These are phyloP conservation scores for Ptyas mucosa DNA, from an alignment of 2,113 vertebrate genomes.

Conservation along the genomic window DNA sequence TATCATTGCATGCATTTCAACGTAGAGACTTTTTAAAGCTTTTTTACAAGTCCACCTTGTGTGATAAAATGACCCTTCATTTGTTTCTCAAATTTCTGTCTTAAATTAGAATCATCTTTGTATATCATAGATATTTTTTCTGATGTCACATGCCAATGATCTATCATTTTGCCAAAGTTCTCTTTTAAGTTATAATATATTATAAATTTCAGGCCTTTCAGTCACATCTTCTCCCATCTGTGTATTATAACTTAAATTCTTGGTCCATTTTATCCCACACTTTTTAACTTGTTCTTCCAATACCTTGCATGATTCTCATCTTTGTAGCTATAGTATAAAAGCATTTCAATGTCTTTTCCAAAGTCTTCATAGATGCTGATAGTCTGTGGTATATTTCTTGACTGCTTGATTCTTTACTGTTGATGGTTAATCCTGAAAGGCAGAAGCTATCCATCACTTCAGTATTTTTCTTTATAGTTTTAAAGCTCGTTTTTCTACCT, in stretches of 20 bases:
- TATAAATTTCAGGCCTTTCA: background rate
- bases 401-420: background rate
- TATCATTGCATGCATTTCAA: background rate
- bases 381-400: background rate
- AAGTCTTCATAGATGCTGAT: background rate
- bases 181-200: background rate
- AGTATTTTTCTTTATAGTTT: background rate
- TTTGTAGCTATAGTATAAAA: background rate
- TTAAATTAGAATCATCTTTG: background rate
- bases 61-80: background rate
- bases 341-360: background rate
- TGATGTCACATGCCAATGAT: background rate
- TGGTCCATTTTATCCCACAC: background rate
- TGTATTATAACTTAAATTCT: background rate
- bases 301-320: background rate
- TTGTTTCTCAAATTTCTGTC: background rate
- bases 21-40: background rate
- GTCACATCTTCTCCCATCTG: background rate
- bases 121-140: background rate
- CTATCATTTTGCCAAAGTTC: background rate
- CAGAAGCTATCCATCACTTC: background rate
- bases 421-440: background rate
- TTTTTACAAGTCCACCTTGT: background rate
- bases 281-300: background rate
- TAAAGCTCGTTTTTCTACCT: background rate